Conservation (phyloP, 2,113 vertebrate species). For the Lepus americanus region DNA sequence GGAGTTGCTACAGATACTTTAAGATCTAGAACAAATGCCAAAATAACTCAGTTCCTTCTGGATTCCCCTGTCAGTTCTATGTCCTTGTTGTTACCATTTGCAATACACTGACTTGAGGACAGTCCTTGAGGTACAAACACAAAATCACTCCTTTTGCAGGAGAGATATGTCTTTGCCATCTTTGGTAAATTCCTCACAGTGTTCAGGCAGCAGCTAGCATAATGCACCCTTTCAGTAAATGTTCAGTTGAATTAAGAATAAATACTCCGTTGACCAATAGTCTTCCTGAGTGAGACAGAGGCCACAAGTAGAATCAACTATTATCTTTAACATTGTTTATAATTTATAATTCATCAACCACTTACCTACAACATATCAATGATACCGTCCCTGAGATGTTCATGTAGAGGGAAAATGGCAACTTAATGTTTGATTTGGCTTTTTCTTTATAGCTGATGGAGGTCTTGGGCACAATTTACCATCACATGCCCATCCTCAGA, state of each 20-base stretch:
- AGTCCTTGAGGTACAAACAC: not conserved
- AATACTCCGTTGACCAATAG: not conserved
- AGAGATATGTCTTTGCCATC: not conserved
- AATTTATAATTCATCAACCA: slow-evolving; percentile 4
- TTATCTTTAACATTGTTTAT: not conserved
- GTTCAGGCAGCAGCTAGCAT: not conserved
- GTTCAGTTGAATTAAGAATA: slow-evolving; percentile 3
- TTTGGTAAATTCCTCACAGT: not conserved
- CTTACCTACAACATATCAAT: not conserved
- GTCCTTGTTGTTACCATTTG: not conserved
- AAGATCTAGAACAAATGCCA: not conserved
- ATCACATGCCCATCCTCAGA: slow-evolving; percentile 82
- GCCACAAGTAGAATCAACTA: not conserved
- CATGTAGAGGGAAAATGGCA: not conserved
- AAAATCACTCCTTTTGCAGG: not conserved
- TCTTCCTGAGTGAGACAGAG: not conserved
- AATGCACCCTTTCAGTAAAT: not conserved
- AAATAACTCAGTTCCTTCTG: not conserved
- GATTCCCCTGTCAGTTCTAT: not conserved
- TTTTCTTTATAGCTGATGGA: slow-evolving; percentile 71
- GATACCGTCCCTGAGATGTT: not conserved
- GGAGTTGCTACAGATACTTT: not conserved
- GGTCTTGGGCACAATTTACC: slow-evolving; percentile 68
- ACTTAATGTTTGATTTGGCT: not conserved
- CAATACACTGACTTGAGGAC: not conserved